These are phyloP conservation scores for Rissa tridactyla DNA, from an alignment of 2,113 vertebrate genomes.

Conservation along the genomic window DNA sequence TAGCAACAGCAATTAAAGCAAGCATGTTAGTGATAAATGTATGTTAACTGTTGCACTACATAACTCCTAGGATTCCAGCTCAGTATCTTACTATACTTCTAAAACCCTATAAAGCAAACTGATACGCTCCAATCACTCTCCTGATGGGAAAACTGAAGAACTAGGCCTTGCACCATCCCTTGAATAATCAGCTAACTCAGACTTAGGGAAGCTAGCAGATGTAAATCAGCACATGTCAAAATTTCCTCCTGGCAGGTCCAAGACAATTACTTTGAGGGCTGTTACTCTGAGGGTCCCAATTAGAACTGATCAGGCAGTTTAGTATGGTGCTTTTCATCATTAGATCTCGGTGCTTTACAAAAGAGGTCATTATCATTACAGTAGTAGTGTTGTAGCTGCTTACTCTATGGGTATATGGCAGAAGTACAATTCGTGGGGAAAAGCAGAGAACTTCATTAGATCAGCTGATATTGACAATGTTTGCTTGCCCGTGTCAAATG, in stretches of 20 bases:
- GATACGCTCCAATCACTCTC: neutral
- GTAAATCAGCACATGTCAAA: neutral
- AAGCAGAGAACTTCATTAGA: neutral
- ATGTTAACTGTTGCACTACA: neutral
- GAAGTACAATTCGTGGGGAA: neutral
- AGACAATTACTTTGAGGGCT: neutral
- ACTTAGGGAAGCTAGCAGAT: neutral
- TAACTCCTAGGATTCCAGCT: neutral
- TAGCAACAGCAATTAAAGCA: neutral
- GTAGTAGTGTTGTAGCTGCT: neutral
- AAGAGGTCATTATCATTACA: neutral
- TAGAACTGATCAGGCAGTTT: neutral
- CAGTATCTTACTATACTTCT: neutral
- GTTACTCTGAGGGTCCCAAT: neutral
- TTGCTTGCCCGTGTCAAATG: neutral
- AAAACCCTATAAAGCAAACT: neutral
- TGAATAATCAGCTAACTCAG: neutral
- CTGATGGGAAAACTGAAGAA: neutral
- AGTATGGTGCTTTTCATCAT: neutral
- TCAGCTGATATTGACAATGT: neutral
- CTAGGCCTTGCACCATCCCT: neutral
- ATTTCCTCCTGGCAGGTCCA: neutral
- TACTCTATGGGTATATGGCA: neutral
- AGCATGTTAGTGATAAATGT: neutral
- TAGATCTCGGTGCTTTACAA: neutral